phyloP scores from a whole-genome alignment of 2,888 invertebrate species.

The Megastigmus dorsalis region DNA sequence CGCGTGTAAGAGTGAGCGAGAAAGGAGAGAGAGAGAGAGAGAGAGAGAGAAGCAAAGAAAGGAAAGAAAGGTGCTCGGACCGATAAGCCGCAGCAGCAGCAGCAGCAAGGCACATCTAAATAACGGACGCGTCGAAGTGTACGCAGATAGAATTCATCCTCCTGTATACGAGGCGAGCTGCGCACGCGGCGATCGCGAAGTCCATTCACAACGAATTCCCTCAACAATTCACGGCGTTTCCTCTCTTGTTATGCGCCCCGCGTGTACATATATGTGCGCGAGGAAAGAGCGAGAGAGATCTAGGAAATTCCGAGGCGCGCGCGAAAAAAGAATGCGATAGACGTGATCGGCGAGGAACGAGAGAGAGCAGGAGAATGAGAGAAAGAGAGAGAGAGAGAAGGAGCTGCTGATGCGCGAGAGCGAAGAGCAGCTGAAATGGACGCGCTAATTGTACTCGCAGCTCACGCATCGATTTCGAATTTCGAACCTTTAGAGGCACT shows the following conservation, averaged over 20 bases:
- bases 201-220: conserved; percentile 42
- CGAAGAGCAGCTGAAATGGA: too few relatives aligned
- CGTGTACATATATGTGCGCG: conserved; percentile 2
- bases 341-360: too few relatives aligned
- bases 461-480: conserved; percentile 35
- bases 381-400: conserved; percentile 4
- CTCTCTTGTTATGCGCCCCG: conserved; percentile 31
- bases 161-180: background rate
- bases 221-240: conserved; percentile 20
- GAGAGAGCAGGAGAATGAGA: conserved; percentile 11
- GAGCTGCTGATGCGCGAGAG: too few relatives aligned
- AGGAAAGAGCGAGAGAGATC: conserved; percentile 15
- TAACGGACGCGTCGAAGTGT: conserved; percentile 43
- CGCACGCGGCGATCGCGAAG: background rate
- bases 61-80: background rate
- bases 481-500: background rate
- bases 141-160: conserved; percentile 48
- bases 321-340: conserved; percentile 45
- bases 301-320: conserved; percentile 50
- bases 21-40: background rate
- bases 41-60: background rate
- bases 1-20: too few relatives aligned
- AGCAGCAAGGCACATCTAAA: conserved; percentile 36
- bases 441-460: conserved; percentile 47
- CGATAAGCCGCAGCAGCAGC: background rate